A percentile compares a stretch with the other conserved stretches of the same genome.
Conservation (phyloP, 2,113 vertebrate genomes). For the Geococcyx californianus region DNA sequence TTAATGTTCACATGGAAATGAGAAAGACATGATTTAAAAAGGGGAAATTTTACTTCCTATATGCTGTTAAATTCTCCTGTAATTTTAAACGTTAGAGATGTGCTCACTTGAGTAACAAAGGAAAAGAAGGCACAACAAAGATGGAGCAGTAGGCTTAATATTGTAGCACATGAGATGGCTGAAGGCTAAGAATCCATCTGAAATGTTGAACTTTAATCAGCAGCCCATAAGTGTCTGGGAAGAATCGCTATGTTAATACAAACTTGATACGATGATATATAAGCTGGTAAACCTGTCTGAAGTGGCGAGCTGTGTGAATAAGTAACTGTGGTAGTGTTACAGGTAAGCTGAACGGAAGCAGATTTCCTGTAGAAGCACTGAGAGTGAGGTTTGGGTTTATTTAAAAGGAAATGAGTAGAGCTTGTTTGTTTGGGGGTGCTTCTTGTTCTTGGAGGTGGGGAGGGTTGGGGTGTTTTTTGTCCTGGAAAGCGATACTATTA, state of each 20-base stretch:
- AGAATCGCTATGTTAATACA: constrained; percentile 57
- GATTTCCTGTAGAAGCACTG: not conserved
- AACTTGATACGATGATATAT: constrained; percentile 36
- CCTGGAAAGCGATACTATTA: not conserved
- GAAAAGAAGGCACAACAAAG: not conserved
- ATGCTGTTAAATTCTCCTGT: not conserved
- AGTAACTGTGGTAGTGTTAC: not conserved
- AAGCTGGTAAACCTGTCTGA: constrained; percentile 53
- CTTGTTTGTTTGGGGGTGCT: not conserved
- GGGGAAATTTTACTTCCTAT: not conserved
- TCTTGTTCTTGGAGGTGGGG: not conserved
- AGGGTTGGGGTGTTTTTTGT: not conserved
- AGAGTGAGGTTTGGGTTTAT: not conserved
- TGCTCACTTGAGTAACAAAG: not conserved
- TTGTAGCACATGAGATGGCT: constrained; percentile 30
- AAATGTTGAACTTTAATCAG: constrained; percentile 47
- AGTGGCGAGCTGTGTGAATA: constrained; percentile 31
- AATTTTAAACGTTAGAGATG: not conserved
- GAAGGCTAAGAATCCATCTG: constrained; percentile 52
- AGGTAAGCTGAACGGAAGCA: not conserved
- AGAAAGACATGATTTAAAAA: not conserved
- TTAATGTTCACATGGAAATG: not conserved
- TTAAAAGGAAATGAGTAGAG: not conserved
- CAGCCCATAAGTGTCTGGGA: not conserved
- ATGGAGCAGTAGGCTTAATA: not conserved